These are phyloP conservation scores for Zaprionus lineosus DNA, from an alignment of 2,888 invertebrate genomes.

Conservation along the genomic window DNA sequence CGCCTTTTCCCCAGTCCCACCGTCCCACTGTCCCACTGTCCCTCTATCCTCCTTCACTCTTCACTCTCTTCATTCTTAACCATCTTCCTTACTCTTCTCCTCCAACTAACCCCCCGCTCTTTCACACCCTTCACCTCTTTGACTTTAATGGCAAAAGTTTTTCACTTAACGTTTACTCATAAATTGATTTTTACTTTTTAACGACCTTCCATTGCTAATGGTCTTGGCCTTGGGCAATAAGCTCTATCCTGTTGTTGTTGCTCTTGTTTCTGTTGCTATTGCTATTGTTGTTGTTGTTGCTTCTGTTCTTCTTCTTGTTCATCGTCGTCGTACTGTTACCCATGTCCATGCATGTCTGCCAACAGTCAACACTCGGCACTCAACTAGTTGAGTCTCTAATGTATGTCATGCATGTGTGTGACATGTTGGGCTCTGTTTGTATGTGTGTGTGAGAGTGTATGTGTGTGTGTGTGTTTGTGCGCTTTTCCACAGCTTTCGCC, in stretches of 20 bases:
- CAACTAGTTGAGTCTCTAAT: constrained; percentile 11
- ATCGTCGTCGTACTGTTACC: constrained; percentile 9
- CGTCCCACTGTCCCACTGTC: too few relatives aligned
- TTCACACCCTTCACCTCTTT: constrained; percentile 26
- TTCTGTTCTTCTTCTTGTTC: not conserved
- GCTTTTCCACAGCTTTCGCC: constrained; percentile 22
- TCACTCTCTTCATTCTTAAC: too few relatives aligned
- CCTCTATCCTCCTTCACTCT: too few relatives aligned
- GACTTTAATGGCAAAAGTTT: constrained; percentile 72
- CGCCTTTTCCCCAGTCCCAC: too few relatives aligned
- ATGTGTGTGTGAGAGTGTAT: not conserved
- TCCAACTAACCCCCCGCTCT: too few relatives aligned
- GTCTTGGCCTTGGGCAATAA: constrained; percentile 41
- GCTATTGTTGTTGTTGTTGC: constrained; percentile 2
- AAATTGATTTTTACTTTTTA: constrained; percentile 79
- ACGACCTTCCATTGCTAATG: constrained; percentile 62
- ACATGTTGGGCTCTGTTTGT: too few relatives aligned
- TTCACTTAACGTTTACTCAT: constrained; percentile 76
- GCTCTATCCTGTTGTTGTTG: constrained; percentile 9
- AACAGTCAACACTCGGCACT: not conserved
- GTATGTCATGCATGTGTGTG: constrained; percentile 7
- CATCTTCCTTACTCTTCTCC: too few relatives aligned
- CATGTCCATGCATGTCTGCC: constrained; percentile 38
- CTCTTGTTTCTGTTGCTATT: not conserved
- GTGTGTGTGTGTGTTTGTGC: too few relatives aligned